Conservation (phyloP, 2,113 vertebrate genomes). For the Ammodytes marinus region DNA sequence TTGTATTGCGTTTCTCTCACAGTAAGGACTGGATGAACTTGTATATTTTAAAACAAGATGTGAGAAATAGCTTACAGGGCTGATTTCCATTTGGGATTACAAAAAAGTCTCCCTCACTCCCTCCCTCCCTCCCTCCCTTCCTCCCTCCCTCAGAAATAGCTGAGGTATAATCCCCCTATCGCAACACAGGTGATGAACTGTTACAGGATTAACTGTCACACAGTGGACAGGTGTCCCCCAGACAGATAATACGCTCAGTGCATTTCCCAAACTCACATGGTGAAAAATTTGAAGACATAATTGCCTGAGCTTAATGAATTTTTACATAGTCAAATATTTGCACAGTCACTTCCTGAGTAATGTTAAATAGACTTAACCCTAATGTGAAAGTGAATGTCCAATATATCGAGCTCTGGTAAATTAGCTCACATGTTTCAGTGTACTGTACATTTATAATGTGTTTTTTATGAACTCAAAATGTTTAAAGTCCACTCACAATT, state of each 20-base stretch:
- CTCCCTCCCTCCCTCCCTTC: conserved; percentile 42
- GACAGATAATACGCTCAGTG: conserved; percentile 12
- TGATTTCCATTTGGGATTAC: conserved; percentile 55
- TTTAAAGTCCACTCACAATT: not conserved
- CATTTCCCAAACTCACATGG: not conserved
- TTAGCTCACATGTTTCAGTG: no score
- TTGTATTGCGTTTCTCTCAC: conserved; percentile 16
- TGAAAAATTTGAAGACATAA: not conserved
- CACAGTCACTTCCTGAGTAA: no score
- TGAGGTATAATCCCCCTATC: conserved; percentile 61
- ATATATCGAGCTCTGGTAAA: no score
- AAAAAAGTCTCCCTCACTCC: conserved; percentile 44
- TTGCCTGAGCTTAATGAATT: not conserved
- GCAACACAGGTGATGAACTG: conserved; percentile 60
- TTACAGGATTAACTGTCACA: conserved; percentile 66
- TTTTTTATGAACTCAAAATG: not conserved
- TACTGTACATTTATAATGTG: no score
- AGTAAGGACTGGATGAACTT: conserved; percentile 17
- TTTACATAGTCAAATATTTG: not conserved
- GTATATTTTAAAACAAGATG: conserved; percentile 27
- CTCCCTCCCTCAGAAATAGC: conserved; percentile 61
- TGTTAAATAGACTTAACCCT: no score
- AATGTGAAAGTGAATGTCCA: no score
- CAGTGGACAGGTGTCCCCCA: conserved; percentile 26
- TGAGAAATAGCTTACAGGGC: conserved; percentile 12